phyloP scores from a whole-genome alignment of 2,888 invertebrate genomes.

The Ctena decussata region DNA sequence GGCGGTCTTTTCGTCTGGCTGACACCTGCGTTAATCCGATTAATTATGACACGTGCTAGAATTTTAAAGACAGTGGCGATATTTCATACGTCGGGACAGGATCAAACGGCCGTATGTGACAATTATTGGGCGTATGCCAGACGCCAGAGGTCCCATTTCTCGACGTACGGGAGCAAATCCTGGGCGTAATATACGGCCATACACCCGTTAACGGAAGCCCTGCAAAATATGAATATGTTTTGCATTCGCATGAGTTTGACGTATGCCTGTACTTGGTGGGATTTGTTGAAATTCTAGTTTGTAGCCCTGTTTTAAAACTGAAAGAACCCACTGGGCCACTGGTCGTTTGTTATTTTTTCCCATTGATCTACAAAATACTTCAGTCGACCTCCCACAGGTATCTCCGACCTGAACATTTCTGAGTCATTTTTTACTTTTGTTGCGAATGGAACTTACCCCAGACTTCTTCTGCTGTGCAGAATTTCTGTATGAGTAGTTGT shows the following conservation, averaged over 20 bases:
- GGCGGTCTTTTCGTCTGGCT: too few species aligned
- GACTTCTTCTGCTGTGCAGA: background rate
- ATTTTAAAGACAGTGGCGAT: too few species aligned
- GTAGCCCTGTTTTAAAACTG: slow-evolving; percentile 1
- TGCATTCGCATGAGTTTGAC: background rate
- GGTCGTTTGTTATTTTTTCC: slow-evolving; percentile 22
- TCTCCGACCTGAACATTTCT: slow-evolving; percentile 25
- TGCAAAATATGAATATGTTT: slow-evolving; percentile 7
- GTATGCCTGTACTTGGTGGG: background rate
- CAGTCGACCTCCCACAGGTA: slow-evolving; percentile 42
- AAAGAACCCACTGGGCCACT: background rate
- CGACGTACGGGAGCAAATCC: too few species aligned
- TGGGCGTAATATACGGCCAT: too few species aligned
- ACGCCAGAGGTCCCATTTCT: too few species aligned
- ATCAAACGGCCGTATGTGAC: too few species aligned
- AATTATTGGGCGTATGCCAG: too few species aligned
- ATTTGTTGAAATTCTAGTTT: slow-evolving; percentile 11
- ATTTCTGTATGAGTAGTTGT: background rate
- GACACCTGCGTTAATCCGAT: too few species aligned
- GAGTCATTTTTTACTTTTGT: background rate
- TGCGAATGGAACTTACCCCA: background rate
- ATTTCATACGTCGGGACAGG: too few species aligned
- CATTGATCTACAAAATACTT: background rate
- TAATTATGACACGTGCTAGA: too few species aligned
- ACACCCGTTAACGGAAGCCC: too few species aligned